phyloP scores from a whole-genome alignment of 2,797 vertebrate species.

The Coracias cyanogaster region DNA sequence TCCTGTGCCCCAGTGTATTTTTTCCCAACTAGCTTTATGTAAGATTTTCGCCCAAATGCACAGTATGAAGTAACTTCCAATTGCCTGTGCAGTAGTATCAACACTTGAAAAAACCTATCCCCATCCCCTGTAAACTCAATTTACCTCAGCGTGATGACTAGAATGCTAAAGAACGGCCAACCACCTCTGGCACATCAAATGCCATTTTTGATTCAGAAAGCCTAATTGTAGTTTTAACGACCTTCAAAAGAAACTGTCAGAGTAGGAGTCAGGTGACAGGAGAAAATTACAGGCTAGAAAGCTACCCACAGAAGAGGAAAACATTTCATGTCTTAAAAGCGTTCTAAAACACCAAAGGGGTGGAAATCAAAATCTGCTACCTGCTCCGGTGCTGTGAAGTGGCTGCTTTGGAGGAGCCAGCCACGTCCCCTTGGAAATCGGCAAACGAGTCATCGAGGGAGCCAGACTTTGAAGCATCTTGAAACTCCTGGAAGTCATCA shows the following conservation, averaged over 20 bases:
- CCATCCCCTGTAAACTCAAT: not conserved
- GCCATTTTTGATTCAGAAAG: not conserved
- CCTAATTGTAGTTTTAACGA: not conserved
- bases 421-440: conserved; percentile 90
- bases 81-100: not conserved
- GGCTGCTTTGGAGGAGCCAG: conserved; percentile 77
- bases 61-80: not conserved
- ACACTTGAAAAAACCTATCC: not conserved
- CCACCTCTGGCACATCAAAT: not conserved
- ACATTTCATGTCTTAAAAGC: not conserved
- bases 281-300: conserved; percentile 12
- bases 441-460: conserved; percentile 88
- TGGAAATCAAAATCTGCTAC: conserved; percentile 75
- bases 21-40: not conserved
- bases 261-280: not conserved
- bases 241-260: not conserved
- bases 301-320: not conserved
- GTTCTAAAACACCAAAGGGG: not conserved
- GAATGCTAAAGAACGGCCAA: not conserved
- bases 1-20: not conserved
- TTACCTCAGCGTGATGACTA: conserved; percentile 8
- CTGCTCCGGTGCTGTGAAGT: conserved; percentile 87
- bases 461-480: conserved; percentile 93
- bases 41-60: not conserved
- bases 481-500: conserved; percentile 98